Base-by-base conservation (phyloP, 2,797 vertebrate genomes). In the Lindbergichthys nudifrons region DNA sequence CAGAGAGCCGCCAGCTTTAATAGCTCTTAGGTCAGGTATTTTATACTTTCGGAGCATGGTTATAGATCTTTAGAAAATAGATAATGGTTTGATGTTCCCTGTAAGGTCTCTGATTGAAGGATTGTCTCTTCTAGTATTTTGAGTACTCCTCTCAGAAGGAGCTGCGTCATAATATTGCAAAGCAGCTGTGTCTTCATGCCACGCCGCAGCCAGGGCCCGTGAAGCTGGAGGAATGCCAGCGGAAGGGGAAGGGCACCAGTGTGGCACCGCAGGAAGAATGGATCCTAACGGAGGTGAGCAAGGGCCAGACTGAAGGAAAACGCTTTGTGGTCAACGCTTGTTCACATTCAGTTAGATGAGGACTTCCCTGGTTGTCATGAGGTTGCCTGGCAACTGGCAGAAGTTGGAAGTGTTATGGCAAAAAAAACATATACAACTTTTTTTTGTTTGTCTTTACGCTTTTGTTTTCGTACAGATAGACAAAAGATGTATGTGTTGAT, bases 151-250 rank as follows among this genome's bases (percentile, higher is more conserved):
- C 93, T 43, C 96, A 96, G 74, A 92, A 90, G 45, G 98, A 99
- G 85, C 94, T 99, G 67, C 95, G 98, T 52, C 98, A 99, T 87
- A 99, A 99, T 88, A 96, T 97, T 1, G 96, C 93, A 5, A 97
- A 96, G 88, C 95, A 99, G 92, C 93, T 99, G 9, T 99, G 98
- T 88, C 95, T 99, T 69, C 94, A 96, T 0, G 95, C 94, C 0
- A 60, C 2, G 0, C 3, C 68, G 0, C 79, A 84, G 2, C 65
- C 90, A 0, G 86, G 95, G 3, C 85, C 41, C 0, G 88, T 94
- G 53, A 93, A 94, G 86, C 81, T 99, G 0, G 94, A 96, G 46
- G 61, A 75, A 0, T 99, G 98, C 77, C 90, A 92, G 53, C 94
- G 91, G 82, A 95, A 90, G 45, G 97, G 97, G n/a, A 95, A 91